phyloP scores from a whole-genome alignment of 2,113 vertebrate species.

The Mustelus asterias region DNA sequence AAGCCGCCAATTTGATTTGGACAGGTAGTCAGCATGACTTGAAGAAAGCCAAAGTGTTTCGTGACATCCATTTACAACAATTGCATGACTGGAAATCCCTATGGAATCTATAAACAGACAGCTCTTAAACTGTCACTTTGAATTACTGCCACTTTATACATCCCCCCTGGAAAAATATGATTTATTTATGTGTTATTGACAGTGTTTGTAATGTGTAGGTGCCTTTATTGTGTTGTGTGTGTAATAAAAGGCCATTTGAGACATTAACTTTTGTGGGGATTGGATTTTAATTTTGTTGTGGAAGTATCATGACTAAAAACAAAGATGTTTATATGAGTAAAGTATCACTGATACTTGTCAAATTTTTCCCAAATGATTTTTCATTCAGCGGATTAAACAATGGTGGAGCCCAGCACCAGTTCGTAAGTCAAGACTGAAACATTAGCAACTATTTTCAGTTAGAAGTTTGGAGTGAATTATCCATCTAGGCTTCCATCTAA shows the following conservation, averaged over 20 bases:
- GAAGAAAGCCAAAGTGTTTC: conserved; percentile 38
- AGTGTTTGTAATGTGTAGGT: conserved; percentile 51
- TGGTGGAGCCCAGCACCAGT: neutral
- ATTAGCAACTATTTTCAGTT: neutral
- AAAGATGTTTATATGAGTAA: neutral
- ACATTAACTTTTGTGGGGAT: neutral
- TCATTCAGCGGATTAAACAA: conserved; percentile 5
- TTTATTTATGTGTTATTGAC: conserved; percentile 61
- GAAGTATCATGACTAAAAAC: neutral
- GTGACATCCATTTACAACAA: conserved; percentile 44
- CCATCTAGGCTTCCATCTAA: neutral
- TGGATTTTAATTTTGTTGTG: conserved; percentile 30
- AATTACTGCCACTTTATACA: conserved; percentile 50
- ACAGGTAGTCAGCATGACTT: conserved; percentile 37
- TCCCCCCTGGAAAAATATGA: conserved; percentile 48
- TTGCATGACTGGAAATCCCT: conserved; percentile 48
- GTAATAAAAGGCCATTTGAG: conserved; percentile 32
- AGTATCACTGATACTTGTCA: neutral
- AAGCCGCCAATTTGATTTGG: neutral
- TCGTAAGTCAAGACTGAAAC: neutral
- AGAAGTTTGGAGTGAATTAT: neutral
- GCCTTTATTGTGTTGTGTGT: conserved; percentile 45
- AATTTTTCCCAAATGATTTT: neutral
- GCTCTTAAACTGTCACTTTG: conserved; percentile 61
- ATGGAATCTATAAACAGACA: conserved; percentile 46